These are phyloP conservation scores for Altica lythri DNA, from an alignment of 2,888 invertebrate genomes.

Conservation along the genomic window DNA sequence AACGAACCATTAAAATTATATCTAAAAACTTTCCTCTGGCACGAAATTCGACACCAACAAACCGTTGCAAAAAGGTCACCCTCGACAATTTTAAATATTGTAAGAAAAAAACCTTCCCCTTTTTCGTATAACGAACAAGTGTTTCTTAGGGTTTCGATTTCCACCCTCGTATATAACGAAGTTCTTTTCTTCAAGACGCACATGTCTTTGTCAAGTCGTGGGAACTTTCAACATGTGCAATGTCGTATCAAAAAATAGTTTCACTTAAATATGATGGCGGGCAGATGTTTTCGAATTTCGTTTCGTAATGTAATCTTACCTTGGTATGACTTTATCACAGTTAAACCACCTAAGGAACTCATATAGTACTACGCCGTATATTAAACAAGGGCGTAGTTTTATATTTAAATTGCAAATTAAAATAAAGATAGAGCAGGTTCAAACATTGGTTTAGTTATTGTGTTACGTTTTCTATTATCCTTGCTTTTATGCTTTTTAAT, in stretches of 20 bases:
- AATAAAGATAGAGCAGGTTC: too few species aligned
- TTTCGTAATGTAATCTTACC: conserved; percentile 34
- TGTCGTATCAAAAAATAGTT: conserved; percentile 46
- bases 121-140: conserved; percentile 43
- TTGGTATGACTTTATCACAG: conserved; percentile 38
- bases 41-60: neutral
- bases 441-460: too few species aligned
- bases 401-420: too few species aligned
- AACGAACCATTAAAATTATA: too few species aligned
- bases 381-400: too few species aligned
- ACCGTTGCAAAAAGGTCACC: conserved; percentile 19
- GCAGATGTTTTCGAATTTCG: conserved; percentile 33
- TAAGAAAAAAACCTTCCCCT: conserved; percentile 35
- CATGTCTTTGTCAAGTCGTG: conserved; percentile 51
- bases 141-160: conserved; percentile 49
- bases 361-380: too few species aligned
- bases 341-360: conserved; percentile 36
- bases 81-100: conserved; percentile 15
- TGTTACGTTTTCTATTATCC: too few species aligned
- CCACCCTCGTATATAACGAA: conserved; percentile 46
- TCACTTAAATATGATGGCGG: conserved; percentile 37
- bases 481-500: too few species aligned
- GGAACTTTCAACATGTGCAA: conserved; percentile 54
- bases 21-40: neutral
- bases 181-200: conserved; percentile 33